Evolutionary conservation across 2,797 vertebrate genomes (phyloP).

Genomic region (Enteromius fasciolatus): DNA sequence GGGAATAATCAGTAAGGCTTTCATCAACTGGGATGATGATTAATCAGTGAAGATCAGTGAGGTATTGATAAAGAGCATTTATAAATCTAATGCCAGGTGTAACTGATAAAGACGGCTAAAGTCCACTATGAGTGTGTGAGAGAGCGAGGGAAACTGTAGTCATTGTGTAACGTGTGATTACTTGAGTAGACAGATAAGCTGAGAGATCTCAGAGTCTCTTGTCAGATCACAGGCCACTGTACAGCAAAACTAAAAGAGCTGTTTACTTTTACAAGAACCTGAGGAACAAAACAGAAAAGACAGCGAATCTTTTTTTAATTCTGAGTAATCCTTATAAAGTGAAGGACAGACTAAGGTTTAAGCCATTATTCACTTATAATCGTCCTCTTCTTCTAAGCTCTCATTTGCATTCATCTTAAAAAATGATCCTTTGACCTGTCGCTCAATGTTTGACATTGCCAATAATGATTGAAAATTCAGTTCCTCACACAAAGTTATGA

Average conservation of each 20-base stretch:
- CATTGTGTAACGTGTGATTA: slow-evolving; percentile 24
- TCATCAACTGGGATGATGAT: not conserved
- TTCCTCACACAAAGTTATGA: not conserved
- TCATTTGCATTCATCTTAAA: not conserved
- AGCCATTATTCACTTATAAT: not conserved
- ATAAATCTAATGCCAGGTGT: slow-evolving; percentile 37
- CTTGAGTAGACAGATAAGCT: slow-evolving; percentile 8
- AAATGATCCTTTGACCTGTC: not conserved
- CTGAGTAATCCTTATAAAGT: not conserved
- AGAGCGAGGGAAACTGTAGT: not conserved
- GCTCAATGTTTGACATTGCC: not conserved
- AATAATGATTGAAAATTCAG: not conserved
- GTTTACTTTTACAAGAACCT: not conserved
- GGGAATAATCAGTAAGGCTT: not conserved
- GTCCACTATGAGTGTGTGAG: slow-evolving; percentile 57
- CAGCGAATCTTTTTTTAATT: not conserved
- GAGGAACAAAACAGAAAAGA: not conserved
- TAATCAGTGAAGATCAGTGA: slow-evolving; percentile 23
- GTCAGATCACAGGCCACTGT: not conserved
- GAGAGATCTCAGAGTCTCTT: not conserved
- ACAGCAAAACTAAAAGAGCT: not conserved
- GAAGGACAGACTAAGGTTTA: not conserved
- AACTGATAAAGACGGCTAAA: slow-evolving; percentile 64
- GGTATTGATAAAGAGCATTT: slow-evolving; percentile 29
- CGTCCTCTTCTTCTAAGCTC: not conserved